Percentiles rank a stretch among this genome's conserved stretches.
Conservation (phyloP, 1,140 invertebrate species). For the Lepidurus couesii region DNA sequence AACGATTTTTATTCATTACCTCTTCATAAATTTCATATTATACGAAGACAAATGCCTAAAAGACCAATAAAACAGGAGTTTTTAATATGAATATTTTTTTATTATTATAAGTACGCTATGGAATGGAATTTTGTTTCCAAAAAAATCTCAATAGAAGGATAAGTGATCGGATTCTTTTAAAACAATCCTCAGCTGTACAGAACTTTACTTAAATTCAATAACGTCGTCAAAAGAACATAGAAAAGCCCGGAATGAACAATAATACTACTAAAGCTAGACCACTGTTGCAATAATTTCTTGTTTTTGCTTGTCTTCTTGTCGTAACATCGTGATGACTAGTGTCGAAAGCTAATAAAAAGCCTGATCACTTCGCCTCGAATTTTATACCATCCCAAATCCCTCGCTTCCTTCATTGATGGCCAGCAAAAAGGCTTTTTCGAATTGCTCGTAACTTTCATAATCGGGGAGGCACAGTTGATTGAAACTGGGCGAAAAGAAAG, state of each 20-base stretch:
- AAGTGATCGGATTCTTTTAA: neutral
- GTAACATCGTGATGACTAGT: neutral
- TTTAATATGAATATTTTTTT: neutral
- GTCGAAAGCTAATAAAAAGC: constrained; percentile 2
- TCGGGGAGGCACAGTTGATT: constrained; percentile 93
- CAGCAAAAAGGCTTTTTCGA: constrained; percentile 79
- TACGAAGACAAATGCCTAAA: no score
- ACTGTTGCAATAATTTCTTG: neutral
- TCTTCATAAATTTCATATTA: no score
- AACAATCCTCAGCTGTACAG: neutral
- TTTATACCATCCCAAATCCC: constrained; percentile 76
- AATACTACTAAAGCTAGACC: neutral
- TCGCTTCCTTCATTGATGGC: constrained; percentile 92
- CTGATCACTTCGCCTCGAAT: neutral
- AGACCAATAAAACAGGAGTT: neutral
- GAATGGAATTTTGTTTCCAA: neutral
- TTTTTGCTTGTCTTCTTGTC: neutral
- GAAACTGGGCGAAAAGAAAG: constrained; percentile 60
- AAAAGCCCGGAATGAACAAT: neutral
- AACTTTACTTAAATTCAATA: neutral
- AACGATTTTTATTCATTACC: no score
- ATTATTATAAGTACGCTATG: neutral
- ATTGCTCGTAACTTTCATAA: constrained; percentile 88
- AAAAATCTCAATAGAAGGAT: neutral
- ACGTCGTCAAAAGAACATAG: neutral